These are phyloP conservation scores for Entomyzon cyanotis DNA, from an alignment of 2,113 vertebrate species.

Conservation along the genomic window DNA sequence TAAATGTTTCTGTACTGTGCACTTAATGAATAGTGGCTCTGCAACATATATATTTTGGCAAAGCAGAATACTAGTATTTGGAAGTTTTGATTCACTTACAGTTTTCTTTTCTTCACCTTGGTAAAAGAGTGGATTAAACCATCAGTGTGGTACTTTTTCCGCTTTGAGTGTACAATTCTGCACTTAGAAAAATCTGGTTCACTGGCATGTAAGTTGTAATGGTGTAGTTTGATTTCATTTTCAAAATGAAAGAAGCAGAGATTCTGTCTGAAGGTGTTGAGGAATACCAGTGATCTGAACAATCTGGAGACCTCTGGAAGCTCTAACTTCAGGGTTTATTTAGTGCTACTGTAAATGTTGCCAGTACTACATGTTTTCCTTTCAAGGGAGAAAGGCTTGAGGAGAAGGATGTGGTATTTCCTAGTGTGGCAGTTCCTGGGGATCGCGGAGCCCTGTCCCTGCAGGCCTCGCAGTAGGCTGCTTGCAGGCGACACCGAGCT, in stretches of 20 bases:
- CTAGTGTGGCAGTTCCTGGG: too few relatives aligned
- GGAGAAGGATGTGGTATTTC: background rate
- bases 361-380: background rate
- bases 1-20: background rate
- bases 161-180: background rate
- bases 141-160: background rate
- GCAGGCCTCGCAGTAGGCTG: too few relatives aligned
- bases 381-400: background rate
- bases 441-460: too few relatives aligned
- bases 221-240: background rate
- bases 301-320: background rate
- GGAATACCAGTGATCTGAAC: fast-evolving
- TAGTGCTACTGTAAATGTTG: background rate
- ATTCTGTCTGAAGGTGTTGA: background rate
- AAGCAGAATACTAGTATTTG: background rate
- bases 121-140: background rate
- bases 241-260: background rate
- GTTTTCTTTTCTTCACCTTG: background rate
- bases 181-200: background rate
- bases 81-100: background rate
- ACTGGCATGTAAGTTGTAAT: background rate
- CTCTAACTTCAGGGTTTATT: background rate
- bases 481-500: too few relatives aligned
- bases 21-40: background rate
- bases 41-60: background rate